A percentile compares a stretch with the other conserved stretches of the same genome.
Conservation (phyloP, 2,113 vertebrate species). For the Eulemur macaco region DNA sequence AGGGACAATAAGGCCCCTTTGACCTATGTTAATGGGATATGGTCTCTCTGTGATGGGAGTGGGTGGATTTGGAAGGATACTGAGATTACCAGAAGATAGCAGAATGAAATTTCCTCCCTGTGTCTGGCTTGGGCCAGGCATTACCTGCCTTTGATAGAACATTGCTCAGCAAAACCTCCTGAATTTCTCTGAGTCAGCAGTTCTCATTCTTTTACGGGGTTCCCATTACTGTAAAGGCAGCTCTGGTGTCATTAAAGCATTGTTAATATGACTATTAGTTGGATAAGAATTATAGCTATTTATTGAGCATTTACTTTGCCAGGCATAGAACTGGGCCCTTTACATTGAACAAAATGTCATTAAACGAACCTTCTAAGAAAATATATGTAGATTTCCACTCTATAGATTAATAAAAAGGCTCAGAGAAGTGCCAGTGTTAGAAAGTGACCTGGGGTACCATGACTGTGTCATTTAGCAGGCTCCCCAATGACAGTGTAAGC, state of each 20-base stretch:
- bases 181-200: not conserved
- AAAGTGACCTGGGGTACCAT: not conserved
- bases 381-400: not conserved
- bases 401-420: not conserved
- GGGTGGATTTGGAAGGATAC: not conserved
- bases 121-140: not conserved
- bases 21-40: not conserved
- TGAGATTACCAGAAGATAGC: not conserved
- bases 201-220: not conserved
- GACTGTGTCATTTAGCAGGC: not conserved
- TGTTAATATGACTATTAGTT: not conserved
- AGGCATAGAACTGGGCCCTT: not conserved
- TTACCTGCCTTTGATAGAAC: not conserved
- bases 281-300: slow-evolving; percentile 17
- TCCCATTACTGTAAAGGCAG: not conserved
- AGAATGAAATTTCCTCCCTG: not conserved
- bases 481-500: not conserved
- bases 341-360: not conserved
- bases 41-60: not conserved
- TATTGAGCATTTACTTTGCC: slow-evolving; percentile 2
- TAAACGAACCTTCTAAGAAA: not conserved
- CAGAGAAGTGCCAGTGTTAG: not conserved
- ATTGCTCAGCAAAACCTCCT: not conserved
- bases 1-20: not conserved
- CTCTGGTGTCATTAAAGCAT: not conserved